These are phyloP conservation scores for Corynorhinus townsendii DNA, from an alignment of 2,113 vertebrate species.

Conservation along the genomic window DNA sequence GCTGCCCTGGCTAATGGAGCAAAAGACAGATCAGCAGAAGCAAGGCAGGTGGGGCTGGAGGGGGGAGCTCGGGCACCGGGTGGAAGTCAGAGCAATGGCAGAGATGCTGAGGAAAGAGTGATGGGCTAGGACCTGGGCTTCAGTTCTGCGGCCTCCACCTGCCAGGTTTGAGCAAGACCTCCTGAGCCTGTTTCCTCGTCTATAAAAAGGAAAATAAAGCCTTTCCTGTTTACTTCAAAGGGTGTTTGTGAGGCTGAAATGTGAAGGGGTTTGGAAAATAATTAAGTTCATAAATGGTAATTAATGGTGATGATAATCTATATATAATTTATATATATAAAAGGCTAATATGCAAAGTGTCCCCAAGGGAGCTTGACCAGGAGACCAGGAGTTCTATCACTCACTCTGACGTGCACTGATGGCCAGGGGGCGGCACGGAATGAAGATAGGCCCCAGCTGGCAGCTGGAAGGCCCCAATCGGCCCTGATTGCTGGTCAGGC, in stretches of 20 bases:
- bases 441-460: too few species aligned
- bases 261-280: not conserved
- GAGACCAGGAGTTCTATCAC: too few species aligned
- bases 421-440: too few species aligned
- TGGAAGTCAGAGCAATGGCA: not conserved
- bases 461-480: too few species aligned
- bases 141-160: not conserved
- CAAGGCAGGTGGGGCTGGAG: not conserved
- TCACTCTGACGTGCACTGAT: too few species aligned
- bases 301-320: too few species aligned
- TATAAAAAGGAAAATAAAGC: not conserved
- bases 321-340: too few species aligned
- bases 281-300: not conserved
- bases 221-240: not conserved
- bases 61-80: not conserved
- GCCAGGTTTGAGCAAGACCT: not conserved
- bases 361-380: too few species aligned
- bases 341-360: too few species aligned
- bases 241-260: not conserved
- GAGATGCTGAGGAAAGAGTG: not conserved
- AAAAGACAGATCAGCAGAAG: conserved; percentile 72
- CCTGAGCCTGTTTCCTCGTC: not conserved
- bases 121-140: not conserved
- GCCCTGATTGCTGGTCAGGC: too few species aligned
- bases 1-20: conserved; percentile 58